A percentile compares a stretch with the other conserved stretches of the same genome.
Conservation (phyloP, 2,888 invertebrate genomes). For the Antheraea yamamai region DNA sequence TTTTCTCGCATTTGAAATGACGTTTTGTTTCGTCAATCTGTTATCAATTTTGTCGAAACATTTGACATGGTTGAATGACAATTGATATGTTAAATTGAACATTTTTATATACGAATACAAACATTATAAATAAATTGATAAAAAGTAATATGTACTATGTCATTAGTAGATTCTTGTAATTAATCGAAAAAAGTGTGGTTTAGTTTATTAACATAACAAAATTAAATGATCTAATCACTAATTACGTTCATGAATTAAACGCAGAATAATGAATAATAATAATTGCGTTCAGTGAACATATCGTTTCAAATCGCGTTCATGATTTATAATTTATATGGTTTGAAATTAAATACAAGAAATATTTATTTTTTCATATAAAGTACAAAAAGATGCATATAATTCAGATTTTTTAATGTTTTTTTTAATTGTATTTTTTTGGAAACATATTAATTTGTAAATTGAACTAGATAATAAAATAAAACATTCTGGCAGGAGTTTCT, state of each 20-base stretch:
- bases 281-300: background rate
- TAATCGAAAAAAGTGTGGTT: background rate
- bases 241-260: background rate
- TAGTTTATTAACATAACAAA: background rate
- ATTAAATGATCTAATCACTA: background rate
- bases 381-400: background rate
- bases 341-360: background rate
- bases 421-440: background rate
- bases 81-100: background rate
- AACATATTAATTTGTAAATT: background rate
- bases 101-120: background rate
- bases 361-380: background rate
- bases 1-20: slow-evolving; percentile 76
- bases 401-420: background rate
- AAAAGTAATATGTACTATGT: background rate
- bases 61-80: background rate
- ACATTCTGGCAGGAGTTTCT: slow-evolving; percentile 36
- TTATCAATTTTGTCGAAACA: slow-evolving; percentile 2
- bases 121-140: background rate
- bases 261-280: background rate
- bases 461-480: background rate
- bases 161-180: background rate
- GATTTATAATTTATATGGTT: background rate
- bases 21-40: slow-evolving; percentile 52
- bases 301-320: background rate